These are phyloP conservation scores for Peromyscus leucopus DNA, from an alignment of 2,113 vertebrate species.

Conservation along the genomic window DNA sequence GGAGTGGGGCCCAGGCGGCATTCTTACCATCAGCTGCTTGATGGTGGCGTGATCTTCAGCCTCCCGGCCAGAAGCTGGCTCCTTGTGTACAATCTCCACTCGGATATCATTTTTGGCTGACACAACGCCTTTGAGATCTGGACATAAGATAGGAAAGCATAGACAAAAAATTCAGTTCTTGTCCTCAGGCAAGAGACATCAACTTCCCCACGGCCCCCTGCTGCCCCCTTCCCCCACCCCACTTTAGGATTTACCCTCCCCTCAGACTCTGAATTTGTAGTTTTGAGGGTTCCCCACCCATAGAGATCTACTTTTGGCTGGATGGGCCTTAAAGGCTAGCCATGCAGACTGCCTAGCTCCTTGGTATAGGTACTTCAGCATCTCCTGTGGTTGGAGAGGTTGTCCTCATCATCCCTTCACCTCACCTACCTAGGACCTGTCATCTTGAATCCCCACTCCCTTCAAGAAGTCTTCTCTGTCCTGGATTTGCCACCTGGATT, in stretches of 20 bases:
- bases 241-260: background rate
- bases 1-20: background rate
- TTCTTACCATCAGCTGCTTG: constrained; percentile 98
- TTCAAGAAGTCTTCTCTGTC: constrained; percentile 9
- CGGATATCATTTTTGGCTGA: constrained; percentile 99
- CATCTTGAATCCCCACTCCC: background rate
- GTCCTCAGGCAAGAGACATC: background rate
- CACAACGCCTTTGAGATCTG: constrained; percentile 98
- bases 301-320: background rate
- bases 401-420: background rate
- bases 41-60: constrained; percentile 95
- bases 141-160: constrained; percentile 42
- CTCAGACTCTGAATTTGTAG: background rate
- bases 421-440: background rate
- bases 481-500: background rate
- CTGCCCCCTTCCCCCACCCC: background rate
- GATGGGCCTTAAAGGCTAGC: background rate
- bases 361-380: background rate
- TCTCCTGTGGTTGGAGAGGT: background rate
- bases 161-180: background rate
- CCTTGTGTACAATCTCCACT: constrained; percentile 98
- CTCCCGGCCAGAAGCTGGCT: constrained; percentile 93
- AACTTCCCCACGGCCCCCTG: background rate
- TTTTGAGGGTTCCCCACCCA: background rate
- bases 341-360: background rate